Conservation (phyloP, 37 sponge, comb jelly and placozoan species). For the Theonella swinhoei region DNA sequence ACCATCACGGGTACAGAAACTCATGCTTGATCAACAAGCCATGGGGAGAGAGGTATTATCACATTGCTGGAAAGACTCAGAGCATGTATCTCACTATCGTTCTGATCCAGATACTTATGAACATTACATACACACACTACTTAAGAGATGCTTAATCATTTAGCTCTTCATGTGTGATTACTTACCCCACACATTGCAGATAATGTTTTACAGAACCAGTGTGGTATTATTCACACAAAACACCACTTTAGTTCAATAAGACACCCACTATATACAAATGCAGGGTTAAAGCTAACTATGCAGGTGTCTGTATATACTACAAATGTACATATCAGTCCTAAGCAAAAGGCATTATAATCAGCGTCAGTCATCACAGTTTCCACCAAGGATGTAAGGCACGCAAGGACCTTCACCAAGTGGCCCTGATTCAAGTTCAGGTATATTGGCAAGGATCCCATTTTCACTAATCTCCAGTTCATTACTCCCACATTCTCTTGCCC, state of each 20-base stretch:
- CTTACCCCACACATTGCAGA: too few relatives aligned
- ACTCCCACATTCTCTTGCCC: background rate
- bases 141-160: slow-evolving; percentile 4
- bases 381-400: background rate
- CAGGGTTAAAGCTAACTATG: background rate
- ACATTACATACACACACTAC: background rate
- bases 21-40: slow-evolving; percentile 34
- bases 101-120: slow-evolving; percentile 54
- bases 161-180: too few relatives aligned
- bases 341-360: too few relatives aligned
- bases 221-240: background rate
- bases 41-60: slow-evolving; percentile 35
- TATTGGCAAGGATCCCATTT: background rate
- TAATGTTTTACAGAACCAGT: too few relatives aligned
- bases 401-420: background rate
- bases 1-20: background rate
- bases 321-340: too few relatives aligned
- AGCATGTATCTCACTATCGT: slow-evolving; percentile 44
- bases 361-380: background rate
- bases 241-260: too few relatives aligned
- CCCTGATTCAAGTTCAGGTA: background rate
- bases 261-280: too few relatives aligned
- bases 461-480: background rate
- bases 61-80: slow-evolving; percentile 37
- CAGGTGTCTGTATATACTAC: too few relatives aligned